Percentiles rank a stretch among this genome's conserved stretches.
phyloP scores from a whole-genome alignment of 2,797 vertebrate species.

The Crenuchus spilurus region DNA sequence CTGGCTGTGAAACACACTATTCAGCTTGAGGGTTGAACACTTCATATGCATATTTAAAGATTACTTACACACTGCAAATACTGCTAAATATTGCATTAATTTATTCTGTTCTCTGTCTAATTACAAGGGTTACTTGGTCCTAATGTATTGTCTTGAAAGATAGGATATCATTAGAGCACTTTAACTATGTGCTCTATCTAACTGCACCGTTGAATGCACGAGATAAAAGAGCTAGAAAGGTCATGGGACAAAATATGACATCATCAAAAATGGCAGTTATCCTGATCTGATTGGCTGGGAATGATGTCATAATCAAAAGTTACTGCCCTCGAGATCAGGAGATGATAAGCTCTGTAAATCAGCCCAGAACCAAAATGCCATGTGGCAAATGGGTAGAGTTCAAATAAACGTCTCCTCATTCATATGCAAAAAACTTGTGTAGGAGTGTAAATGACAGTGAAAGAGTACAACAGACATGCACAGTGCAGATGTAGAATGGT shows the following conservation, averaged over 20 bases:
- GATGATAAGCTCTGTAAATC: not conserved
- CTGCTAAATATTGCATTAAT: not conserved
- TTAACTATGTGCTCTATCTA: constrained; percentile 12
- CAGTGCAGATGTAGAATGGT: not conserved
- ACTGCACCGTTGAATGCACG: not conserved
- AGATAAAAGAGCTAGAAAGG: constrained; percentile 25
- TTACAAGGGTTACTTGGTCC: not conserved
- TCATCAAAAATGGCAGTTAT: not conserved
- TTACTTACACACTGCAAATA: no score
- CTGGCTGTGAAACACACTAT: no score
- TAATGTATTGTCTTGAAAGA: constrained; percentile 10
- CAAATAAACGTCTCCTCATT: constrained; percentile 3
- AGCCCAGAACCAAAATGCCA: not conserved
- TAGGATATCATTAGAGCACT: constrained; percentile 24
- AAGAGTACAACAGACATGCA: not conserved
- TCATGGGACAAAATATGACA: not conserved
- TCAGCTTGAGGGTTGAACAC: no score
- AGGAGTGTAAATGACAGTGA: not conserved
- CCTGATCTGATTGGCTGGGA: not conserved
- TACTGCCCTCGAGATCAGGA: not conserved
- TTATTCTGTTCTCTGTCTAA: constrained; percentile 16
- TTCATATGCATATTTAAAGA: no score
- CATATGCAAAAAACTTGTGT: not conserved
- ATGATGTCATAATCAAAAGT: not conserved
- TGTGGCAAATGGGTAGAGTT: not conserved